Base-by-base conservation (phyloP, 2,888 invertebrate species). In the Ormia ochracea region DNA sequence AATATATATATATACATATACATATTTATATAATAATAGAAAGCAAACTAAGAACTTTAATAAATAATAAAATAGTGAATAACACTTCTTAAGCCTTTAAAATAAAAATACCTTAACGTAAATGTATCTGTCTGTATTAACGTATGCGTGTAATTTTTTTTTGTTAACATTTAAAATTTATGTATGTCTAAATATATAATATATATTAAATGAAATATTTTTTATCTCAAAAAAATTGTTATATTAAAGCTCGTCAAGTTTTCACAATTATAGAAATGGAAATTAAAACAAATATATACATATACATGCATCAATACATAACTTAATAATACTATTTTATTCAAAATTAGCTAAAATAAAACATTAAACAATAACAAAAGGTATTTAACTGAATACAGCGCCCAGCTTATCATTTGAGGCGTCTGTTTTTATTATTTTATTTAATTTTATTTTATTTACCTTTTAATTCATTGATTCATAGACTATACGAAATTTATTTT, bases 131-230 rank as follows among this genome's bases (percentile, higher is more conserved):
- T 70, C 58, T 81, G 66, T 75, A 63, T 65, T 65, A 59, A 26
- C 19, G 54, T 61, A 81, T 81, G 65, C 38, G 59, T 75, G 65
- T 74, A 74, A 68, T 74, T 68, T 74, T 81, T n/a, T 50, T 72
- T 81, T 81, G 73, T 81, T 81, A 78, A 77, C 77, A 73, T 70
- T 74, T 54, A 54, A 81, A 77, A 77, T 81, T 56, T 61, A 76
- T 80, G 72, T 76, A 65, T 72, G 56, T n/a, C n/a, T n/a, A 54
- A 59, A 59, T 59, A 65, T 74, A 70, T 31, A 61, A 63, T 36
- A 74, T 54, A 45, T 43, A 58, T 38, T 38, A 70, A 77, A 61
- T 48, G 41, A 78, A 70, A 36, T 59, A 72, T 76, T 76, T 76
- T 78, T 61, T 76, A 80, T 63, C 65, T 48, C 43, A 12, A 31